A percentile compares a stretch with the other conserved stretches of the same genome.
Evolutionary conservation across 2,113 vertebrate species (phyloP).

Genomic region (Bos taurus): ARS-UCD2.0 NC_037329.1:24985001-24985500

Average conservation of each 20-base stretch:
- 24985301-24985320: not conserved
- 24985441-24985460: conserved; percentile 46
- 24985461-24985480: conserved; percentile 49
- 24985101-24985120: conserved; percentile 95
- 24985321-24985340: not conserved
- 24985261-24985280: conserved; percentile 68
- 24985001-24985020: conserved; percentile 94
- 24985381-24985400: not conserved
- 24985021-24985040: conserved; percentile 95
- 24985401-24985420: not conserved
- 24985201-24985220: conserved; percentile 90
- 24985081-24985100: conserved; percentile 93
- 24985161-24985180: conserved; percentile 80
- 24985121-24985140: conserved; percentile 85
- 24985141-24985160: conserved; percentile 91
- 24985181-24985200: conserved; percentile 77
- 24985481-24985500: conserved; percentile 46
- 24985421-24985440: conserved; percentile 54
- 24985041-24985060: conserved; percentile 97
- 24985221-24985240: conserved; percentile 86
- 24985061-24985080: conserved; percentile 98
- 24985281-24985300: conserved; percentile 22
- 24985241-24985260: conserved; percentile 78
- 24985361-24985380: not conserved
- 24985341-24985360: not conserved